These are phyloP conservation scores for Pachycephala philippinensis DNA, from an alignment of 2,113 vertebrate species.

Conservation along the genomic window DNA sequence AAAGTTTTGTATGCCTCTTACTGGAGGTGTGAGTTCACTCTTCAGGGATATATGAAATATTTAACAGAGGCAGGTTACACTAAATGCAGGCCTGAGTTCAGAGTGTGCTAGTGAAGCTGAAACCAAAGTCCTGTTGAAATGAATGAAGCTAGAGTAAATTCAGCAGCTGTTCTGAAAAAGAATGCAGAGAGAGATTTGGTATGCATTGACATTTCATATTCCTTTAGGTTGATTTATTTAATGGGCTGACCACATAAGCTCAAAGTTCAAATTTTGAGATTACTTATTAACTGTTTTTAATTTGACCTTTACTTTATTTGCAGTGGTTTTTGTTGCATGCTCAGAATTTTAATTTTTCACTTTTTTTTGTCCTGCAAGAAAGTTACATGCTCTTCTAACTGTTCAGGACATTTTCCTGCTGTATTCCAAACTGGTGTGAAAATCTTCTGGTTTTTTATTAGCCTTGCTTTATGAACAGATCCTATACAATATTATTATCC, in stretches of 20 bases:
- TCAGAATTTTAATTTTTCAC: neutral
- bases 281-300: slow-evolving; percentile 58
- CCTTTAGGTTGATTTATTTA: neutral
- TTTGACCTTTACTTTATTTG: slow-evolving; percentile 24
- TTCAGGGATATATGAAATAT: neutral
- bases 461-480: neutral
- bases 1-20: neutral
- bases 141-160: neutral
- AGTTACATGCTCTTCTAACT: accelerated
- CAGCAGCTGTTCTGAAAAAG: neutral
- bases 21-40: neutral
- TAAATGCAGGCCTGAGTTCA: neutral
- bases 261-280: slow-evolving; percentile 24
- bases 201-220: neutral
- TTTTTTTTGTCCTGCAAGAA: neutral
- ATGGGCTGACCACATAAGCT: neutral
- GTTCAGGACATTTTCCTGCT: neutral
- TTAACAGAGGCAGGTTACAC: neutral
- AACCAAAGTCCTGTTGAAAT: neutral
- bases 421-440: neutral
- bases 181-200: neutral
- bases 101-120: neutral
- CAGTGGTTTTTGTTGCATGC: neutral
- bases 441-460: neutral
- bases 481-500: neutral